Conservation (phyloP, 2,797 vertebrate genomes). For the Coreius guichenoti region DNA sequence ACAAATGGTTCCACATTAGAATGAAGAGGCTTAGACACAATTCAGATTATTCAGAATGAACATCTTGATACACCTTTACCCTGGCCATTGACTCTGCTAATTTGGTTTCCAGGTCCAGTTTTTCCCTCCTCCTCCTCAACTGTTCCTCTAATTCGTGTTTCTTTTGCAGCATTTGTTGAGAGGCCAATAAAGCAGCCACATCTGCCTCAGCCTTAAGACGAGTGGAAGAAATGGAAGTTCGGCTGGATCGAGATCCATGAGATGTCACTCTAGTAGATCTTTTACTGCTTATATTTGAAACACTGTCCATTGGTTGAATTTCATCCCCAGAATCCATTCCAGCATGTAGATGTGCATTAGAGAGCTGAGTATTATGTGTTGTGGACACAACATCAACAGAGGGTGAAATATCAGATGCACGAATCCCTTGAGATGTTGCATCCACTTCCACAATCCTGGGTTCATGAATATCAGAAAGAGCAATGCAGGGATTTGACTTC, state of each 20-base stretch:
- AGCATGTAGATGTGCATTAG: not conserved
- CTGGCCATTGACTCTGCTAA: not conserved
- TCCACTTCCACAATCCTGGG: too few relatives aligned
- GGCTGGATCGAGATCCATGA: not conserved
- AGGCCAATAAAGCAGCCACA: not conserved
- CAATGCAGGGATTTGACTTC: not conserved
- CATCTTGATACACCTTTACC: not conserved
- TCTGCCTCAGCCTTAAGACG: slow-evolving; percentile 1
- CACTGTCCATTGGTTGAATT: too few relatives aligned
- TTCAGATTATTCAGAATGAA: not conserved
- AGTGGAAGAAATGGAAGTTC: not conserved
- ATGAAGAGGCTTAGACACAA: not conserved
- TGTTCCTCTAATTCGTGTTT: not conserved
- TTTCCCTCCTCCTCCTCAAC: not conserved
- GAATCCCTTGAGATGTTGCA: too few relatives aligned
- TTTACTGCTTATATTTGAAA: too few relatives aligned
- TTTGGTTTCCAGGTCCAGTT: not conserved
- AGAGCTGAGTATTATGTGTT: too few relatives aligned
- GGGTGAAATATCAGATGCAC: too few relatives aligned
- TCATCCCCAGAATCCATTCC: not conserved
- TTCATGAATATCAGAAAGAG: too few relatives aligned
- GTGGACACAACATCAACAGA: too few relatives aligned
- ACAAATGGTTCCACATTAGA: too few relatives aligned
- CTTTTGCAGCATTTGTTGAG: not conserved
- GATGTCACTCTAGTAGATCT: not conserved